Conservation (phyloP, 1,140 invertebrate species). For the Zaprionus ornatus region DNA sequence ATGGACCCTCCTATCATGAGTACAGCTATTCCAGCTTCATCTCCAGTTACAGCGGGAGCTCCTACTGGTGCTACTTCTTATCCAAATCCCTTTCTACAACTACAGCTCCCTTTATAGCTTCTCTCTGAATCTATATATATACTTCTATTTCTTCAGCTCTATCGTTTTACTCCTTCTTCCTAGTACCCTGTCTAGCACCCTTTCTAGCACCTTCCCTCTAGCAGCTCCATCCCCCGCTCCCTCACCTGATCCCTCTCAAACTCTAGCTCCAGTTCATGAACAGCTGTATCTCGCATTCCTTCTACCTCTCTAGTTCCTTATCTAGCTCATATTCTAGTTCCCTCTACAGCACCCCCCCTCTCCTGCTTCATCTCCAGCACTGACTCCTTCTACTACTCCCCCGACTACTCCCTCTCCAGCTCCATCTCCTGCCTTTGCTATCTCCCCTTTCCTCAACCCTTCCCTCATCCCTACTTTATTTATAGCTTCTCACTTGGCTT, state of each 20-base stretch:
- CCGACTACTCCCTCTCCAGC: not conserved
- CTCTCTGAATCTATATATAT: too few species aligned
- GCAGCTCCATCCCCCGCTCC: too few species aligned
- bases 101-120: not conserved
- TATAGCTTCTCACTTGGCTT: slow-evolving; percentile 54
- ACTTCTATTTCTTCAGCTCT: not conserved
- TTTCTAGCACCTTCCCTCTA: not conserved
- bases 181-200: too few species aligned
- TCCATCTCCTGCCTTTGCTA: not conserved
- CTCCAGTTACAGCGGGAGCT: not conserved
- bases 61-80: not conserved
- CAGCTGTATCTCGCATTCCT: too few species aligned
- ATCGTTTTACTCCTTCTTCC: too few species aligned
- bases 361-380: too few species aligned
- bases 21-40: not conserved
- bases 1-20: fast-evolving
- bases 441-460: not conserved
- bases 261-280: too few species aligned
- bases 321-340: too few species aligned
- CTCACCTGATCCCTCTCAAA: too few species aligned
- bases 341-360: too few species aligned
- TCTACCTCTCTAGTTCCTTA: too few species aligned
- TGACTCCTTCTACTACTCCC: not conserved
- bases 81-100: not conserved
- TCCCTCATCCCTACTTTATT: slow-evolving; percentile 16